Conservation (phyloP, 1,140 invertebrate species). For the Drosophila grimshawi region DNA sequence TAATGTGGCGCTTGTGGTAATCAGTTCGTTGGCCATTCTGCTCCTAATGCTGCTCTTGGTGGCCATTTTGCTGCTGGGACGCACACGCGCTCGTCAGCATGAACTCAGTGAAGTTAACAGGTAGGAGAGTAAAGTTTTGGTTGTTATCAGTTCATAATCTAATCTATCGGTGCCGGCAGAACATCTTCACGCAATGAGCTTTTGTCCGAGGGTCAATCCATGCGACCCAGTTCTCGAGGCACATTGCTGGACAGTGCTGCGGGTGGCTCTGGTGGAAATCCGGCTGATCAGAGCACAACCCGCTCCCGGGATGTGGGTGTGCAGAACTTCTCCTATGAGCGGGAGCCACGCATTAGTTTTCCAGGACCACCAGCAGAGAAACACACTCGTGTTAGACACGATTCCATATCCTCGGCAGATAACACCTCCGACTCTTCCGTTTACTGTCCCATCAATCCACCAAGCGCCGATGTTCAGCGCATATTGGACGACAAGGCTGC, state of each 20-base stretch:
- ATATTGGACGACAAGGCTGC: constrained; percentile 80
- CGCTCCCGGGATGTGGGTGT: constrained; percentile 67
- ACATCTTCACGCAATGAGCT: constrained; percentile 76
- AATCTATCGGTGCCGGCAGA: constrained; percentile 28
- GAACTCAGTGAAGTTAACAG: constrained; percentile 64
- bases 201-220: constrained; percentile 70
- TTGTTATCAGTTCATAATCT: neutral
- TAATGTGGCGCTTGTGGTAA: constrained; percentile 75
- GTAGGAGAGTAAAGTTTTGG: constrained; percentile 18
- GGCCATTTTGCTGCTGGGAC: constrained; percentile 86
- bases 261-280: constrained; percentile 22
- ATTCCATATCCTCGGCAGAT: constrained; percentile 75
- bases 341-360: constrained; percentile 72
- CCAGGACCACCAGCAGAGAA: constrained; percentile 55
- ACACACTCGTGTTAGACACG: constrained; percentile 48
- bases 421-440: constrained; percentile 84
- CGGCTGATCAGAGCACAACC: constrained; percentile 50
- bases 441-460: constrained; percentile 81
- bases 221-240: constrained; percentile 68
- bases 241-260: constrained; percentile 46
- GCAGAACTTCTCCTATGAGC: constrained; percentile 74
- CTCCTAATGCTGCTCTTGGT: constrained; percentile 88
- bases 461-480: constrained; percentile 75
- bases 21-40: constrained; percentile 86
- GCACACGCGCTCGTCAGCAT: constrained; percentile 86